Evolutionary conservation across 2,113 vertebrate species (phyloP).

Genomic region (Sylvietta virens): DNA sequence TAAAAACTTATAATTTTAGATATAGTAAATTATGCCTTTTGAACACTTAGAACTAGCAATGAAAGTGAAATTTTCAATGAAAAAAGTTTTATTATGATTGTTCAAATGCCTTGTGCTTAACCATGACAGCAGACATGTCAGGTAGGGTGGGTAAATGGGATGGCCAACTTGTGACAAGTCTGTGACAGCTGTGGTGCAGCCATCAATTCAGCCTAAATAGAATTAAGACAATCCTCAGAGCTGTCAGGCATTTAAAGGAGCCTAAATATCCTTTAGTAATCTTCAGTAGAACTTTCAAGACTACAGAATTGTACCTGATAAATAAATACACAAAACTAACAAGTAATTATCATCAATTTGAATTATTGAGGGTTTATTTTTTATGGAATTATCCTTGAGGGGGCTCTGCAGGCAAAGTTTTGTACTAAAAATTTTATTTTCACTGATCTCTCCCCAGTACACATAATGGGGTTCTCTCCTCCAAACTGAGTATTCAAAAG

Average conservation of each 20-base stretch:
- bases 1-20: background rate
- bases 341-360: background rate
- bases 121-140: background rate
- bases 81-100: background rate
- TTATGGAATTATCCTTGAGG: background rate
- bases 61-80: background rate
- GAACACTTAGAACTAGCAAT: background rate
- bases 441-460: background rate
- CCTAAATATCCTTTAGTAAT: background rate
- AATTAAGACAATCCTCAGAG: background rate
- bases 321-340: background rate
- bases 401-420: background rate
- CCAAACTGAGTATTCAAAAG: background rate
- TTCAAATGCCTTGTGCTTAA: background rate
- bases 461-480: background rate
- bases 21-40: background rate
- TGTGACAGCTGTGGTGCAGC: background rate
- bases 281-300: background rate
- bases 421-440: background rate
- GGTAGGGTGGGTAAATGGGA: background rate
- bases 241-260: background rate
- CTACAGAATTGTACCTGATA: background rate
- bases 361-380: background rate
- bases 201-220: background rate
- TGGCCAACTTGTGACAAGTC: background rate